These are phyloP conservation scores for Tolmerus cingulatus DNA, from an alignment of 2,888 invertebrate species.

Conservation along the genomic window DNA sequence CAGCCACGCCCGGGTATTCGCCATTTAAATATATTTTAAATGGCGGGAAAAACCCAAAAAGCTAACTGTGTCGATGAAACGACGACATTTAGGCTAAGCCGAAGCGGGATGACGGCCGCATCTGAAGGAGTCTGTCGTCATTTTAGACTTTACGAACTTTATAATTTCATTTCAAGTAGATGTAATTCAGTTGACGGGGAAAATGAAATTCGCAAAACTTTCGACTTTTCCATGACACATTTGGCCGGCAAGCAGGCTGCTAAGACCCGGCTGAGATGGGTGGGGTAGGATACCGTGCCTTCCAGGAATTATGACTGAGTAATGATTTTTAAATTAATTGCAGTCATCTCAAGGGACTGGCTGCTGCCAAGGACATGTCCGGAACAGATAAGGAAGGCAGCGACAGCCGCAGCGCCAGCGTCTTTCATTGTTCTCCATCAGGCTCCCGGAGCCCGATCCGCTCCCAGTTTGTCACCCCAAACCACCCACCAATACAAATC, in stretches of 20 bases:
- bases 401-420: not conserved
- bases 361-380: not conserved
- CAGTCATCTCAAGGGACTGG: conserved; percentile 18
- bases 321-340: conserved; percentile 48
- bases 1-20: not conserved
- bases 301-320: not conserved
- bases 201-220: not conserved
- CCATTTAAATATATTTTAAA: not conserved
- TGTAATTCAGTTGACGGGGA: not conserved
- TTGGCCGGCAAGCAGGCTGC: not conserved
- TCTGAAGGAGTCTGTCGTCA: not conserved
- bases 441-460: not conserved
- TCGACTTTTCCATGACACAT: not conserved
- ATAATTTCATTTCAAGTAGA: not conserved
- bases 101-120: not conserved
- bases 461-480: conserved; percentile 25
- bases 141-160: not conserved
- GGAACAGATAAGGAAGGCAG: not conserved
- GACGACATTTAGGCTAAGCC: not conserved
- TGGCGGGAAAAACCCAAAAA: not conserved
- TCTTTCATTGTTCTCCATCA: not conserved
- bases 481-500: not conserved
- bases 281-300: not conserved
- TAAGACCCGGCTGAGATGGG: not conserved
- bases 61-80: not conserved